Percentiles rank a stretch among this genome's conserved stretches.
phyloP scores from a whole-genome alignment of 2,797 vertebrate genomes.

The Leptodactylus fallax region DNA sequence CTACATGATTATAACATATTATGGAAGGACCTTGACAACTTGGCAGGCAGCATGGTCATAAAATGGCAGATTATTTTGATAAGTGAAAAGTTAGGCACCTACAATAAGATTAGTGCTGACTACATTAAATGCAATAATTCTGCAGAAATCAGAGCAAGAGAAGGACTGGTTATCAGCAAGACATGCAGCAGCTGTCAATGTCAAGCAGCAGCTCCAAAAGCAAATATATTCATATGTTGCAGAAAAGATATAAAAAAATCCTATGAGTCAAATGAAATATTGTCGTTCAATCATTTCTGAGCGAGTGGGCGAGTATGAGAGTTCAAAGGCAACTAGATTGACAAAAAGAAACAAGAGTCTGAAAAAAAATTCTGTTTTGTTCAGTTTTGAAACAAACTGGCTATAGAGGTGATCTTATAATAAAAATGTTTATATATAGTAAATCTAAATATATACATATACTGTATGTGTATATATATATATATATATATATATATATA shows the following conservation, averaged over 20 bases:
- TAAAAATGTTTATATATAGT: too few relatives aligned
- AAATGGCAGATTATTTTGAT: not conserved
- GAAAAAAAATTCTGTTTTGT: too few relatives aligned
- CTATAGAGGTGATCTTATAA: too few relatives aligned
- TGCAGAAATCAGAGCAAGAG: not conserved
- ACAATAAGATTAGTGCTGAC: not conserved
- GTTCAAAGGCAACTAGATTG: too few relatives aligned
- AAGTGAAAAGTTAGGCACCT: not conserved
- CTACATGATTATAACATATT: not conserved
- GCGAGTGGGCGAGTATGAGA: not conserved
- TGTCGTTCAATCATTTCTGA: not conserved
- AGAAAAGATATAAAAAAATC: not conserved
- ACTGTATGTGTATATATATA: too few relatives aligned
- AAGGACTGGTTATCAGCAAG: not conserved
- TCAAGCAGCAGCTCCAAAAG: not conserved
- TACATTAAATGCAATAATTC: not conserved
- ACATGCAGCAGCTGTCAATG: not conserved
- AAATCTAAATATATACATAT: too few relatives aligned
- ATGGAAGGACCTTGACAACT: not conserved
- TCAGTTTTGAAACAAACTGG: too few relatives aligned
- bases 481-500: too few relatives aligned
- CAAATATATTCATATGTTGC: not conserved
- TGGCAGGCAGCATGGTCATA: not conserved
- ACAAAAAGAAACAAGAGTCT: too few relatives aligned
- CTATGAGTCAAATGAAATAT: not conserved